phyloP scores from a whole-genome alignment of 2,888 invertebrate genomes.

The Heteromyza rotundicornis region DNA sequence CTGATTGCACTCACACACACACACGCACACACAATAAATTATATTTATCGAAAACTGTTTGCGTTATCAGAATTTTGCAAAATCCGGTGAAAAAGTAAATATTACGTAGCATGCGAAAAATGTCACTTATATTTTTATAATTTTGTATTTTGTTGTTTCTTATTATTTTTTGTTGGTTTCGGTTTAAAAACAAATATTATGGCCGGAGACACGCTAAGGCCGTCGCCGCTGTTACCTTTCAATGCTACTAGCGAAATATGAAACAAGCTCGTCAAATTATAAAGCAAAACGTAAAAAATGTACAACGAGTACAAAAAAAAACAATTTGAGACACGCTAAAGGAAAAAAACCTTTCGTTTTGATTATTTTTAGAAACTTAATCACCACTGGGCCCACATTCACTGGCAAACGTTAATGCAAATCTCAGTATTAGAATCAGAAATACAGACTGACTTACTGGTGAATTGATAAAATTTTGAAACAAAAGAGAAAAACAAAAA shows the following conservation, averaged over 20 bases:
- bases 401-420: too few relatives aligned
- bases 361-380: slow-evolving; percentile 45
- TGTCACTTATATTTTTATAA: neutral
- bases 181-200: slow-evolving; percentile 36
- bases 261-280: neutral
- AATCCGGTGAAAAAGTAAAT: neutral
- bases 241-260: neutral
- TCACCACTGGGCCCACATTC: slow-evolving; percentile 29
- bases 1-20: too few relatives aligned
- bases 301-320: neutral
- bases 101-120: slow-evolving; percentile 1
- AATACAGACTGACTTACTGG: too few relatives aligned
- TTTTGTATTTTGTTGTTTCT: slow-evolving; percentile 18
- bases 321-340: neutral
- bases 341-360: slow-evolving; percentile 26
- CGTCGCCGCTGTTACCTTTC: too few relatives aligned
- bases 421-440: too few relatives aligned
- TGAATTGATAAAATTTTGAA: too few relatives aligned
- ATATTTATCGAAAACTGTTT: too few relatives aligned
- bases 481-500: too few relatives aligned
- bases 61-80: slow-evolving; percentile 6
- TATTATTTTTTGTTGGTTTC: slow-evolving; percentile 22
- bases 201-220: slow-evolving; percentile 34
- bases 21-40: too few relatives aligned
- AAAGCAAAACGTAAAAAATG: neutral